These are phyloP conservation scores for Dendrocincla tyrannina DNA, from an alignment of 2,797 vertebrate genomes.

Conservation along the genomic window DNA sequence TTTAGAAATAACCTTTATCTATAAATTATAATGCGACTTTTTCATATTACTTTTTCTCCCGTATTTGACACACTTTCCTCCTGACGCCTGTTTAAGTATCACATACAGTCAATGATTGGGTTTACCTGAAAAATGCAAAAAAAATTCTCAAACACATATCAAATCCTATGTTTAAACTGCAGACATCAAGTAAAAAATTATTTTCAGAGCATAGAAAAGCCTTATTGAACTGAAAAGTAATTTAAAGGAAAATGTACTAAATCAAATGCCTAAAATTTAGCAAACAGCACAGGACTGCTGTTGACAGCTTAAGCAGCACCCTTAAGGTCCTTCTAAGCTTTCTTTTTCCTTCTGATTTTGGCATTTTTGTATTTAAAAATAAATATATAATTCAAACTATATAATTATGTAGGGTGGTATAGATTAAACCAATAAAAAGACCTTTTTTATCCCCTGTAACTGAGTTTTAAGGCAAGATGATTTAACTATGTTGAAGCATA, in stretches of 20 bases:
- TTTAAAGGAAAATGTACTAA: neutral
- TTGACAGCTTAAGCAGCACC: neutral
- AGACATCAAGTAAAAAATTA: neutral
- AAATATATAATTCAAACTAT: neutral
- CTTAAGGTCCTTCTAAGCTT: neutral
- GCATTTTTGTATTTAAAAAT: neutral
- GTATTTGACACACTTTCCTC: neutral
- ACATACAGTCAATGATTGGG: neutral
- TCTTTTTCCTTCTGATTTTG: neutral
- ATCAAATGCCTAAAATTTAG: neutral
- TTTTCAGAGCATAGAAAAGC: neutral
- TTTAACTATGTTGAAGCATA: neutral
- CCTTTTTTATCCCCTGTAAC: neutral
- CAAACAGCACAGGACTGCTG: neutral
- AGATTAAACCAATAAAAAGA: neutral
- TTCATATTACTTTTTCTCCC: neutral
- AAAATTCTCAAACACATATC: neutral
- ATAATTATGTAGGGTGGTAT: neutral
- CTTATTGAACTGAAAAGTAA: neutral
- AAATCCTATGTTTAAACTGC: neutral
- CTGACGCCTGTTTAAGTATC: neutral
- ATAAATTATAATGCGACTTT: neutral
- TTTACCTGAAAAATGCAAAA: neutral
- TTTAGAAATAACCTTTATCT: constrained; percentile 1
- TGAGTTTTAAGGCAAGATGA: neutral